A percentile compares a stretch with the other conserved stretches of the same genome.
Evolutionary conservation across 2,113 vertebrate species (phyloP).

Genomic region (Suricata suricatta): DNA sequence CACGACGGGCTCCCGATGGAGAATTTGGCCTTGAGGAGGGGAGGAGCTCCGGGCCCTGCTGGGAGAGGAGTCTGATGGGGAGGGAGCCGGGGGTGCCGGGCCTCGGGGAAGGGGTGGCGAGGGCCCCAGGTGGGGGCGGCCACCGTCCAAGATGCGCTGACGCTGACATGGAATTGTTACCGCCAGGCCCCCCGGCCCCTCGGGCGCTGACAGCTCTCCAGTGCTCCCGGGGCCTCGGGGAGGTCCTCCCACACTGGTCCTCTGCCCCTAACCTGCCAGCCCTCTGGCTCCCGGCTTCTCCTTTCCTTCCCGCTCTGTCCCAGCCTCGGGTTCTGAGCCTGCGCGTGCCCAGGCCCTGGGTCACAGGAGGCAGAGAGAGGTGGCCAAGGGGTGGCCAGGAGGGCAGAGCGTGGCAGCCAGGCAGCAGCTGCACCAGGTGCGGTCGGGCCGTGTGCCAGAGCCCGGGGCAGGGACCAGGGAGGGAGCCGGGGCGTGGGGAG

Average conservation of each 20-base stretch:
- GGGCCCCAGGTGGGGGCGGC: background rate
- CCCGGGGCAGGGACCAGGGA: fast-evolving
- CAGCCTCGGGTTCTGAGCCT: background rate
- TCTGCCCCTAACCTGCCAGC: background rate
- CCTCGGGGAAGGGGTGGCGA: background rate
- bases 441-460: background rate
- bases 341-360: background rate
- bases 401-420: background rate
- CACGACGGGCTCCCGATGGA: background rate
- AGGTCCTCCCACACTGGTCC: fast-evolving
- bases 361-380: background rate
- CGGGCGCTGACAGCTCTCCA: fast-evolving
- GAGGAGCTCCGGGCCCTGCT: background rate
- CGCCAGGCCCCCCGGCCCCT: fast-evolving
- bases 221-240: background rate
- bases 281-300: background rate
- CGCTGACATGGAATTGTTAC: fast-evolving
- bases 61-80: fast-evolving
- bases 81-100: fast-evolving
- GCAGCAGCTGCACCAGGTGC: fast-evolving
- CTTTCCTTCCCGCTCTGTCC: fast-evolving
- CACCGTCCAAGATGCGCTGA: too few species aligned
- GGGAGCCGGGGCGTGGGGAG: background rate
- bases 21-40: background rate
- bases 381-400: background rate